Evolutionary conservation across 2,888 invertebrate genomes (phyloP).

Genomic region (Callyntrura sp.): DNA sequence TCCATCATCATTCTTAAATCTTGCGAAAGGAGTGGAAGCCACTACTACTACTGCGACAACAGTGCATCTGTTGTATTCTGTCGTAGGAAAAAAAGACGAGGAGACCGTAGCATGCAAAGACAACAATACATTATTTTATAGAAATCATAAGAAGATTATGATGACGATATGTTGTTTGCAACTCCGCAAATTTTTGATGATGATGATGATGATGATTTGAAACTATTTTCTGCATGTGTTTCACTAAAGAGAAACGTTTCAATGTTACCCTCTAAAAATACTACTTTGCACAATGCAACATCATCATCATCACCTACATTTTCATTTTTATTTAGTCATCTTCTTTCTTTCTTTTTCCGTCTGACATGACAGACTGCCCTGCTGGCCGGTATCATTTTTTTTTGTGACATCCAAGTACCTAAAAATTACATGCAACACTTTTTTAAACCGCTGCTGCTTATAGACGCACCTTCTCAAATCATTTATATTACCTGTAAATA

Average conservation of each 20-base stretch:
- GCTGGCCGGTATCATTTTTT: conserved; percentile 53
- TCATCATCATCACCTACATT: conserved; percentile 38
- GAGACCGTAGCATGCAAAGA: background rate
- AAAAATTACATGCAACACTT: background rate
- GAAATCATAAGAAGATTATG: conserved; percentile 1
- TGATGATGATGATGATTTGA: background rate
- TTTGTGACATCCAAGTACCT: background rate
- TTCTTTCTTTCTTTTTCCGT: conserved; percentile 50
- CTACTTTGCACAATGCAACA: background rate
- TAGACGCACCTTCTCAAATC: no score
- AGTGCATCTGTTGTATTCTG: background rate
- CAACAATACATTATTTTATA: background rate
- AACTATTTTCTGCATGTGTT: background rate
- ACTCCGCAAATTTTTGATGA: background rate
- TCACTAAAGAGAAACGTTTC: background rate
- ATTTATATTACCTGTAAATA: no score
- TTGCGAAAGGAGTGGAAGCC: background rate
- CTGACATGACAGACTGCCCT: conserved; percentile 43
- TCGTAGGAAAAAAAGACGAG: background rate
- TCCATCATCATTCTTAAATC: conserved; percentile 2
- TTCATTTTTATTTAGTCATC: conserved; percentile 53
- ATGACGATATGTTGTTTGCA: background rate
- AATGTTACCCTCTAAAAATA: background rate
- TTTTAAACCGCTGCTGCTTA: background rate
- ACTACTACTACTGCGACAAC: background rate